phyloP scores from a whole-genome alignment of 2,113 vertebrate genomes.

The Kobus ellipsiprymnus region DNA sequence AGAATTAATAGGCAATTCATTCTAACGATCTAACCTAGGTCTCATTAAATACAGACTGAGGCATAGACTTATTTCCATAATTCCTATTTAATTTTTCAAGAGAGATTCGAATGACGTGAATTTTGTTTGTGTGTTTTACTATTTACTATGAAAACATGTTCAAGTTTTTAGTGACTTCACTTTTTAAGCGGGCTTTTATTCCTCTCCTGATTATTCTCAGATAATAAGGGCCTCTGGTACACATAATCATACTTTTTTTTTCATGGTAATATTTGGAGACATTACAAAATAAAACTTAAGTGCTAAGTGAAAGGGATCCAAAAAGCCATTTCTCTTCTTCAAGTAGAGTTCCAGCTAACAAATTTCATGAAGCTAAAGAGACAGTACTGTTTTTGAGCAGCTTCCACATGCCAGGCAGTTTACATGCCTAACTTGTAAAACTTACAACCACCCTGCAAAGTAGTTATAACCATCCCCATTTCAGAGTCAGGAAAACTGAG shows the following conservation, averaged over 20 bases:
- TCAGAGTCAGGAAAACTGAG: not conserved
- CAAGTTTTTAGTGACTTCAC: not conserved
- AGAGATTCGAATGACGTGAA: not conserved
- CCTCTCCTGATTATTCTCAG: not conserved
- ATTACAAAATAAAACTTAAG: slow-evolving; percentile 20
- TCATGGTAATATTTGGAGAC: not conserved
- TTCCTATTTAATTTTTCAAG: slow-evolving; percentile 23
- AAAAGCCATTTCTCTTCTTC: not conserved
- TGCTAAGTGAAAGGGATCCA: not conserved
- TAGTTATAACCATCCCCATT: not conserved
- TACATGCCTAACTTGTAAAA: not conserved
- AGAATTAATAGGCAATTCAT: not conserved
- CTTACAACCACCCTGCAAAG: not conserved
- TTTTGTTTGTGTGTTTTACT: not conserved
- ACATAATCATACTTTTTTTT: slow-evolving; percentile 24
- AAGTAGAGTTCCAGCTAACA: not conserved
- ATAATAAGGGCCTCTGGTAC: not conserved
- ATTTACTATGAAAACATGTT: not conserved
- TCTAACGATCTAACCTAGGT: not conserved
- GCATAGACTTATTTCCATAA: not conserved
- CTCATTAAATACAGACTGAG: not conserved
- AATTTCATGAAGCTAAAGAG: slow-evolving; percentile 6
- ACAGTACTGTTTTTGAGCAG: not conserved
- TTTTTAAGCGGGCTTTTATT: not conserved
- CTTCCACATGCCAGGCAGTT: not conserved